Conservation (phyloP, 1,140 invertebrate species). For the Aethina tumida region DNA sequence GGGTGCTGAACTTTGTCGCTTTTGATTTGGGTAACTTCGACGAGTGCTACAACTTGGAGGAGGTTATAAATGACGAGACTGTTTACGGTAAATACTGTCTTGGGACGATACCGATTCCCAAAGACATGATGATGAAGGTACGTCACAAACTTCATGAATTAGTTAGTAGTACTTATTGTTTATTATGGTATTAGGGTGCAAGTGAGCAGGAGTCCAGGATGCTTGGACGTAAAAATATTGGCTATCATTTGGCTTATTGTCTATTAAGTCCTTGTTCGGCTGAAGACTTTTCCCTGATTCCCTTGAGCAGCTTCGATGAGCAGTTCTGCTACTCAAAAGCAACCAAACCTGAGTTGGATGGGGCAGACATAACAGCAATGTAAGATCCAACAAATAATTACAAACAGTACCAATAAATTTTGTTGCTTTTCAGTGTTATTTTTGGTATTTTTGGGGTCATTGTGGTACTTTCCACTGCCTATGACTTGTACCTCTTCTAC, state of each 20-base stretch:
- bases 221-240: too few species aligned
- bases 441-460: neutral
- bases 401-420: neutral
- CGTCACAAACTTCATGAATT: neutral
- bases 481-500: neutral
- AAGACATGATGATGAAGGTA: neutral
- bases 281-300: neutral
- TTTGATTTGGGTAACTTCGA: conserved; percentile 32
- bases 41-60: conserved; percentile 27
- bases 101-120: conserved; percentile 2
- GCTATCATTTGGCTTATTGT: neutral
- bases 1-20: conserved; percentile 29
- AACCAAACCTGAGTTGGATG: too few species aligned
- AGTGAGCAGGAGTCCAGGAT: too few species aligned
- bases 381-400: neutral
- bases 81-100: conserved; percentile 15
- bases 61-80: neutral
- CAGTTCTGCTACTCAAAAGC: too few species aligned
- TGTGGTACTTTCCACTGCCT: neutral
- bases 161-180: neutral
- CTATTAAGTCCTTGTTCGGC: neutral
- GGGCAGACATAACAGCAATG: neutral
- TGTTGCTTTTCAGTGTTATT: neutral
- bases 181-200: too few species aligned
- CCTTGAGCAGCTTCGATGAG: too few species aligned